Evolutionary conservation across 2,113 vertebrate species (phyloP).

Genomic region (Chaetops frenatus): DNA sequence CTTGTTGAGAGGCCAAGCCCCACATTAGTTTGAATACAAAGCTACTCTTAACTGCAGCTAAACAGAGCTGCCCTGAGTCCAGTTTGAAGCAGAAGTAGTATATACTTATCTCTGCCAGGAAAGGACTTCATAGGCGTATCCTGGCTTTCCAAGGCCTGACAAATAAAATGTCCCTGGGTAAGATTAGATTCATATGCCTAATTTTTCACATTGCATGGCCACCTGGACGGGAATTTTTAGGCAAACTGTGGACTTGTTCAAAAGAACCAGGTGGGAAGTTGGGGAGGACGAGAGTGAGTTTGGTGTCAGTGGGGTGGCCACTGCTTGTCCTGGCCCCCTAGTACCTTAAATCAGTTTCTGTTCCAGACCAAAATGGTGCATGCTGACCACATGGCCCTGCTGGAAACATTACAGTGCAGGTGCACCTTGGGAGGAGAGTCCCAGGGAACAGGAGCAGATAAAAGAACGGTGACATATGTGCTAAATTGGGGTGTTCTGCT

Average conservation of each 20-base stretch:
- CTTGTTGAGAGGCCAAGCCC: background rate
- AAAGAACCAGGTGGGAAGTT: background rate
- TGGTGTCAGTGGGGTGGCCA: background rate
- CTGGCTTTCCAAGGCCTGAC: background rate
- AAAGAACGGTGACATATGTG: background rate
- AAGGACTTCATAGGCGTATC: background rate
- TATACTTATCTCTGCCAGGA: background rate
- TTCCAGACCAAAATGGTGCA: background rate
- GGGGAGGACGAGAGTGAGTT: background rate
- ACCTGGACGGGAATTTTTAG: background rate
- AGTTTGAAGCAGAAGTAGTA: background rate
- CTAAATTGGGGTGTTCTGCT: background rate
- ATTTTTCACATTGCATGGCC: background rate
- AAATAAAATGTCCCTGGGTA: background rate
- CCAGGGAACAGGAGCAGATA: background rate
- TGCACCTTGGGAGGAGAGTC: background rate
- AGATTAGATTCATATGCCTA: background rate
- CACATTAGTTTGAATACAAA: background rate
- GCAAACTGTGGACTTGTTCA: background rate
- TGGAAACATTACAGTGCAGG: background rate
- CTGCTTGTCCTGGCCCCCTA: background rate
- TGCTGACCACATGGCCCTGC: accelerated
- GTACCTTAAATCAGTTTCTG: background rate
- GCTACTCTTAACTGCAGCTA: background rate
- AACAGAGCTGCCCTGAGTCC: background rate